Base-by-base conservation (phyloP, 2,888 invertebrate species). In the Scaptomyza caliginosa region DNA sequence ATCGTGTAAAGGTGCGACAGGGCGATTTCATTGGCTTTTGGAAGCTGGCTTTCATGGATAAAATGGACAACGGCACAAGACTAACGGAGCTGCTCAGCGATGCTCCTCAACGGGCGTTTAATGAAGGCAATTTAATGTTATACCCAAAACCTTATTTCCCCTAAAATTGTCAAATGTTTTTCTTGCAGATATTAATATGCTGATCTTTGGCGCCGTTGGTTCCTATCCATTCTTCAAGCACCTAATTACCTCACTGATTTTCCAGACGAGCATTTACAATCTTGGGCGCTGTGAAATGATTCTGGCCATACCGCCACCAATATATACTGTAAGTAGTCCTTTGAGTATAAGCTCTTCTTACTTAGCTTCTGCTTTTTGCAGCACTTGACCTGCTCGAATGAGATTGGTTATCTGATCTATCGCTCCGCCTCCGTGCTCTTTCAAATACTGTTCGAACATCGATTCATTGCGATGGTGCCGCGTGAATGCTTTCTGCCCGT, bases 401-500 rank as follows among this genome's bases (percentile, higher is more conserved):
- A 92, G 43, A 90, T 93, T 46, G 93, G 93, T 64, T 91, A 92
- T 65, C 70, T 91, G 45, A 72, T 91, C 0, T 94, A 95, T 76
- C 93, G 93, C 74, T 90, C 93, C 4, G 89, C 92, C 11, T 92
- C 94, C 43, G 92, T 95, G 23, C 87, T 96, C 19, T 95, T 95
- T 82, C 94, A 95, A 90, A 89, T 94, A 40, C 91, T 96, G 30
- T 96, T 96, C 88, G 93, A 95, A 73, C 92, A 91, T 77, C 92
- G 94, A 83, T 88, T 94, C 16, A 89, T 96, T 11, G 92, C 93
- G 3, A 93, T 92, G 88, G 91, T 95, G 63, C 94, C 94, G 0
- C 93, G 93, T 65, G 92, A 93, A n/a, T 93, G 94, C 45, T 95
- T 94, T 89, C 80, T 95, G 46, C 96, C 96, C 1, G 94, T 94